Evolutionary conservation across 2,888 invertebrate genomes (phyloP).

Genomic region (Terebella lapidaria): DNA sequence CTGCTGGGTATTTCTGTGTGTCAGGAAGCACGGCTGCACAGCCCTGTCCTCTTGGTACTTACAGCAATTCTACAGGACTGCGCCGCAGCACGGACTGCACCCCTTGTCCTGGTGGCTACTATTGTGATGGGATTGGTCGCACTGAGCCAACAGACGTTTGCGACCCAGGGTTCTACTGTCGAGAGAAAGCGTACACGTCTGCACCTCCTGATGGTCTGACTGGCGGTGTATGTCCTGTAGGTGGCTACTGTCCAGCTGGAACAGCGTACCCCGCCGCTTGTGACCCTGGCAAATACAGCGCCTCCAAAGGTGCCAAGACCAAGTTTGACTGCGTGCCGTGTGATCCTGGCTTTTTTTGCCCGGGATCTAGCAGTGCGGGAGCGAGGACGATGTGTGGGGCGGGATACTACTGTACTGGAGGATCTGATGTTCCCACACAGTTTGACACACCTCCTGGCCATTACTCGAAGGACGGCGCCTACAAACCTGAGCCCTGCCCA

Average conservation of each 20-base stretch:
- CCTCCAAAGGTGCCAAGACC: conserved; percentile 43
- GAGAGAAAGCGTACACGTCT: conserved; percentile 48
- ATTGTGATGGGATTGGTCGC: conserved; percentile 48
- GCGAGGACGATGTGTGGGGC: conserved; percentile 31
- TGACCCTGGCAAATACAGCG: conserved; percentile 42
- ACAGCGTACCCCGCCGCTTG: conserved; percentile 41
- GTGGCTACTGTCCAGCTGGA: conserved; percentile 47
- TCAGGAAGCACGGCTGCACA: conserved; percentile 40
- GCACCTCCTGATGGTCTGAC: conserved; percentile 49
- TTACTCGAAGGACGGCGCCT: conserved; percentile 41
- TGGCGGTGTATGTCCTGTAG: conserved; percentile 47
- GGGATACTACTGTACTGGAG: conserved; percentile 49
- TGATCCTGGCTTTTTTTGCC: conserved; percentile 47
- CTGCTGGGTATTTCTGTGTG: conserved; percentile 47
- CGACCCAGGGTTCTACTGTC: conserved; percentile 33
- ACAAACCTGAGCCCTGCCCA: conserved; percentile 45
- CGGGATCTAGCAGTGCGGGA: conserved; percentile 34
- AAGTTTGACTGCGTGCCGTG: conserved; percentile 46
- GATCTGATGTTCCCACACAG: conserved; percentile 41
- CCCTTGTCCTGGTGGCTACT: conserved; percentile 49
- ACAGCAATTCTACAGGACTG: conserved; percentile 40
- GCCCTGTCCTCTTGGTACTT: conserved; percentile 49
- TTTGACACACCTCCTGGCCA: conserved; percentile 39
- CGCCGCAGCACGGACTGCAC: conserved; percentile 45
- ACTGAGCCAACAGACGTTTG: conserved; percentile 41